phyloP scores from a whole-genome alignment of 1,140 invertebrate genomes.

The Aphidius gifuensis region DNA sequence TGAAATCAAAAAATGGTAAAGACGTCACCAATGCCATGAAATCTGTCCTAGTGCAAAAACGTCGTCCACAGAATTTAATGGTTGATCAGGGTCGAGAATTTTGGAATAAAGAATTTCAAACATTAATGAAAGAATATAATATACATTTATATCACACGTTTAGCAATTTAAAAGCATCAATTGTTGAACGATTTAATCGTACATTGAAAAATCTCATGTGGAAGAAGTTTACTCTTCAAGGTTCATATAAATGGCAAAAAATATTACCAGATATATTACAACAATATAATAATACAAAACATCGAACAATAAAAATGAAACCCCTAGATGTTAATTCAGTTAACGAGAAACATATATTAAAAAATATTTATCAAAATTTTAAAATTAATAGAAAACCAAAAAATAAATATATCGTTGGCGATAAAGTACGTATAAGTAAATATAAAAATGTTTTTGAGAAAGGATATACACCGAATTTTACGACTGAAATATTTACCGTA shows the following conservation, averaged over 20 bases:
- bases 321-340: neutral
- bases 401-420: neutral
- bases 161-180: neutral
- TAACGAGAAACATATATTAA: slow-evolving; percentile 9
- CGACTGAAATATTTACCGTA: slow-evolving; percentile 11
- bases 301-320: slow-evolving; percentile 2
- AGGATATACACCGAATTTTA: slow-evolving; percentile 1
- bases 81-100: too few relatives aligned
- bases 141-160: neutral
- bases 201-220: neutral
- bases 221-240: neutral
- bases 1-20: too few relatives aligned
- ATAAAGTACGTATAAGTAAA: slow-evolving; percentile 13
- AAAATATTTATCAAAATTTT: neutral
- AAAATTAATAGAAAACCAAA: neutral
- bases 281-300: neutral
- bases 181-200: neutral
- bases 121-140: slow-evolving; percentile 2
- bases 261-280: neutral
- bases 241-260: neutral
- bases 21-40: too few relatives aligned
- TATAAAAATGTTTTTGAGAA: slow-evolving; percentile 9
- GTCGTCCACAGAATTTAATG: too few relatives aligned
- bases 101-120: too few relatives aligned
- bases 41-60: too few relatives aligned